These are phyloP conservation scores for Rhynchomys soricoides DNA, from an alignment of 2,113 vertebrate genomes.

Conservation along the genomic window DNA sequence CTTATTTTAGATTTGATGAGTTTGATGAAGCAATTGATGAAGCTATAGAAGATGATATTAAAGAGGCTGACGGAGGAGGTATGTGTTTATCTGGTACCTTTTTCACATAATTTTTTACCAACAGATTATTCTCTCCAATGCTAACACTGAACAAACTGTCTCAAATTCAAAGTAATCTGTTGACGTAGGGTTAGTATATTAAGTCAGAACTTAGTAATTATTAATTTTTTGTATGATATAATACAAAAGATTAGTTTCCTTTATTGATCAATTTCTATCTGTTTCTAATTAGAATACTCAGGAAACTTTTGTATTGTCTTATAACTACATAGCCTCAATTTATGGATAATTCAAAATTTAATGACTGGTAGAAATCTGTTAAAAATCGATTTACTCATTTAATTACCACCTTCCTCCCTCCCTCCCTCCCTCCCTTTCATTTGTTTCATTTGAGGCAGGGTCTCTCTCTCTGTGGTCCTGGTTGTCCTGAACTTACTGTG, in stretches of 20 bases:
- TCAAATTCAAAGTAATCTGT: background rate
- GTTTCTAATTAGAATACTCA: constrained; percentile 29
- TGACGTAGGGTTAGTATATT: background rate
- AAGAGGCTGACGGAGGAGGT: constrained; percentile 93
- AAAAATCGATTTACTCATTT: constrained; percentile 7
- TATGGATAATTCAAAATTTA: background rate
- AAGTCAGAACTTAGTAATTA: constrained; percentile 3
- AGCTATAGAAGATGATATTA: constrained; percentile 97
- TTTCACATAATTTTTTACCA: background rate
- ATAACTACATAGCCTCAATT: background rate
- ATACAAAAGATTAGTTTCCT: background rate
- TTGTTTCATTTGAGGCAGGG: background rate
- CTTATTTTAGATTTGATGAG: constrained; percentile 94
- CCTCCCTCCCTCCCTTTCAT: background rate
- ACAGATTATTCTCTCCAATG: background rate
- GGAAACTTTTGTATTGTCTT: background rate
- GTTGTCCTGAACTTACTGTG: background rate
- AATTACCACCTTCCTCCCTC: background rate
- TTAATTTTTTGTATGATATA: background rate
- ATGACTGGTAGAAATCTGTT: background rate
- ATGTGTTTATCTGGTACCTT: constrained; percentile 63
- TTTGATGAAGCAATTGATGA: constrained; percentile 99
- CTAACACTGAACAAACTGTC: background rate
- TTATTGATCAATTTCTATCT: background rate
- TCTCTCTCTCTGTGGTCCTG: background rate